Conservation (phyloP, 2,113 vertebrate genomes). For the Paracanthobrama guichenoti region DNA sequence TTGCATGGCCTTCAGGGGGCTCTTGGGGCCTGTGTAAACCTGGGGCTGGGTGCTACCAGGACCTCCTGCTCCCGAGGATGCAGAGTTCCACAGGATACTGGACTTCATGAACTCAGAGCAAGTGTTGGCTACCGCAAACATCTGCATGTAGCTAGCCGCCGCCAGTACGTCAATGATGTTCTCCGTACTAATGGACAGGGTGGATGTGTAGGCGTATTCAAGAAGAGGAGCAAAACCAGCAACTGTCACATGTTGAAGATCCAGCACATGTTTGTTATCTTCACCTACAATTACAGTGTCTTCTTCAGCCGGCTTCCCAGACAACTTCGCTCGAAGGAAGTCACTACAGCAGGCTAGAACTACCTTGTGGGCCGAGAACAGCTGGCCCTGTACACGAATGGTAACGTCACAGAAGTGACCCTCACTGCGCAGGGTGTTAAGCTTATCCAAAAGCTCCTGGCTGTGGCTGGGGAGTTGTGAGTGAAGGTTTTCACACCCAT, state of each 20-base stretch:
- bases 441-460: slow-evolving; percentile 89
- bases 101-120: slow-evolving; percentile 99
- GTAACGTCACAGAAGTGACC: slow-evolving; percentile 89
- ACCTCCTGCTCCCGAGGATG: slow-evolving; percentile 44
- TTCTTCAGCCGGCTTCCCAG: slow-evolving; percentile 82
- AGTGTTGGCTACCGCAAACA: slow-evolving; percentile 97
- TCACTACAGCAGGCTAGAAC: slow-evolving; percentile 89
- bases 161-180: slow-evolving; percentile 98
- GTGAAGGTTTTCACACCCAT: slow-evolving; percentile 93
- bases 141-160: slow-evolving; percentile 99
- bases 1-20: slow-evolving; percentile 83
- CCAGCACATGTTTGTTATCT: slow-evolving; percentile 84
- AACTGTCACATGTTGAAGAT: slow-evolving; percentile 96
- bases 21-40: slow-evolving; percentile 82
- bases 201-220: slow-evolving; percentile 97
- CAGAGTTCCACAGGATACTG: slow-evolving; percentile 93
- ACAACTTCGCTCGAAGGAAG: slow-evolving; percentile 87
- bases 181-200: slow-evolving; percentile 95
- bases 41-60: slow-evolving; percentile 57
- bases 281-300: slow-evolving; percentile 53
- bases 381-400: slow-evolving; percentile 88
- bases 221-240: slow-evolving; percentile 95
- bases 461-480: slow-evolving; percentile 88
- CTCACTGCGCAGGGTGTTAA: slow-evolving; percentile 86
- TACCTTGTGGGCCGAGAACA: slow-evolving; percentile 88